Evolutionary conservation across 1,140 invertebrate genomes (phyloP).

Genomic region (Papilio aristodemus): DNA sequence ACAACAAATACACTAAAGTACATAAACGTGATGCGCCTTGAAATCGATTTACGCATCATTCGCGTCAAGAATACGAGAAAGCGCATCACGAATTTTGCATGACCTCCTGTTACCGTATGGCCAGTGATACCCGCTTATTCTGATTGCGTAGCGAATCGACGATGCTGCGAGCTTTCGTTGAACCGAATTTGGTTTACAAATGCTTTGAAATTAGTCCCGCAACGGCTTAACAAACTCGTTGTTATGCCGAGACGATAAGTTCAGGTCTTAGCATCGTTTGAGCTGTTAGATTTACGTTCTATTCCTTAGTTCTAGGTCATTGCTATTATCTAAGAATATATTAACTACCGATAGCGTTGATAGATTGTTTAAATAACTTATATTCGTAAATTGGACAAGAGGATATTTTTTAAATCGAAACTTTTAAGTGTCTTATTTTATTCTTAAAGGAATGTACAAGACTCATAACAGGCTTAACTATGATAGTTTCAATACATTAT

Average conservation of each 20-base stretch:
- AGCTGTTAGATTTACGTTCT: conserved; percentile 5
- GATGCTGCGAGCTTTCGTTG: conserved; percentile 19
- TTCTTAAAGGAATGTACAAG: too few relatives aligned
- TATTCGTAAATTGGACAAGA: neutral
- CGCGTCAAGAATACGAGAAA: conserved; percentile 16
- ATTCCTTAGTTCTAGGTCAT: neutral
- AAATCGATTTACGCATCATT: conserved; percentile 24
- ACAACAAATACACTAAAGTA: neutral
- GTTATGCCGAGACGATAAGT: conserved; percentile 8
- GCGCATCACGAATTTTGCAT: conserved; percentile 28
- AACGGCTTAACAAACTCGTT: conserved; percentile 6
- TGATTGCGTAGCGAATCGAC: conserved; percentile 5
- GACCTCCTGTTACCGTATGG: neutral
- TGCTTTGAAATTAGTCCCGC: conserved; percentile 4
- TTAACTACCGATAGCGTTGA: neutral
- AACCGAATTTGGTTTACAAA: conserved; percentile 31
- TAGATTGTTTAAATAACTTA: neutral
- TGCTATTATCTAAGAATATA: neutral
- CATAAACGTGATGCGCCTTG: conserved; percentile 18
- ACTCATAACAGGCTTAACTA: too few relatives aligned
- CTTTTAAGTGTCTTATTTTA: neutral
- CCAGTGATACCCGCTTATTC: conserved; percentile 21
- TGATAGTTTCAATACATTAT: too few relatives aligned
- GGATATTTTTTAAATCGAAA: too few relatives aligned
- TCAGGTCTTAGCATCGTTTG: neutral